Evolutionary conservation across 2,113 vertebrate species (phyloP).

Genomic region (Triplophysa siluroides): DNA sequence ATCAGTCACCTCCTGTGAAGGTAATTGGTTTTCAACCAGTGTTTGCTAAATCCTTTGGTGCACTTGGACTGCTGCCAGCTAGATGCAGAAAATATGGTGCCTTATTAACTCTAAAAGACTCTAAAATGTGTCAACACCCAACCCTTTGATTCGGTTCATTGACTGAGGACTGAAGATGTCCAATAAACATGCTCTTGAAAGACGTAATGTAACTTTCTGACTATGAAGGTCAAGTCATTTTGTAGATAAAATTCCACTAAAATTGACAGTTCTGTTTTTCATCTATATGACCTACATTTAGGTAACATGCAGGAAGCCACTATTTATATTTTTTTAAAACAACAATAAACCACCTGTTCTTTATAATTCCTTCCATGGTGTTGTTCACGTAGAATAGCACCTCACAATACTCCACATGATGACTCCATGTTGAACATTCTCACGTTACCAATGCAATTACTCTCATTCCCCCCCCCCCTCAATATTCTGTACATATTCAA

Average conservation of each 20-base stretch:
- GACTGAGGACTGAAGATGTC: neutral
- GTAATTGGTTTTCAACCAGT: conserved; percentile 50
- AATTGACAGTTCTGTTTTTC: neutral
- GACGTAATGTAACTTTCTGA: too few relatives aligned
- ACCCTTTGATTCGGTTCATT: neutral
- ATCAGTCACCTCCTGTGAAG: conserved; percentile 44
- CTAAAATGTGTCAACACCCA: neutral
- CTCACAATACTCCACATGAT: neutral
- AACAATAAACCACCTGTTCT: neutral
- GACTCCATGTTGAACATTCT: neutral
- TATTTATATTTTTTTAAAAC: conserved; percentile 25
- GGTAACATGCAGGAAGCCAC: conserved; percentile 2
- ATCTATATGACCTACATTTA: conserved; percentile 12
- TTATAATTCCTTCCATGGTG: neutral
- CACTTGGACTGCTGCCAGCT: conserved; percentile 30
- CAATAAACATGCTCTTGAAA: neutral
- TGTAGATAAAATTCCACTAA: too few relatives aligned
- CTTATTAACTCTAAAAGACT: conserved; percentile 14
- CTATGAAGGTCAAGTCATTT: too few relatives aligned
- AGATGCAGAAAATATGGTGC: neutral
- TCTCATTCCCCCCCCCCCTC: neutral
- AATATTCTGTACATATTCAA: conserved; percentile 40
- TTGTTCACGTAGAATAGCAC: neutral
- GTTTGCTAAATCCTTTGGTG: conserved; percentile 46
- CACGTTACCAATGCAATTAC: neutral